A percentile compares a stretch with the other conserved stretches of the same genome.
Conservation (phyloP, 1,140 invertebrate genomes). For the Gyrodactylus salaris region DNA sequence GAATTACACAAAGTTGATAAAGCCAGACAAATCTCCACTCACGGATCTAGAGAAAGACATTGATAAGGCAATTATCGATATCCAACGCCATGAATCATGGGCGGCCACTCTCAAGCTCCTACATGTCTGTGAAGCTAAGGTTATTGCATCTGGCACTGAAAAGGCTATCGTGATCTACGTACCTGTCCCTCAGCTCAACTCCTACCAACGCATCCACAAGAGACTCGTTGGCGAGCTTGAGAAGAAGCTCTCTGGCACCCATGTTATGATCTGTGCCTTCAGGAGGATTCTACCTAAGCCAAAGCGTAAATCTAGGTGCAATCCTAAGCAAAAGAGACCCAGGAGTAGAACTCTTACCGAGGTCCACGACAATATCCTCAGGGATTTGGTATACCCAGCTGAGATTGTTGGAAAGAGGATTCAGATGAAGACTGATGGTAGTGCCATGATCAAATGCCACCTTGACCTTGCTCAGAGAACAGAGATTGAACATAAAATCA, state of each 20-base stretch:
- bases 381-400: conserved; percentile 86
- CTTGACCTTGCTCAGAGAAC: conserved; percentile 91
- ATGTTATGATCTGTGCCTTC: conserved; percentile 85
- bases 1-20: not conserved
- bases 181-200: conserved; percentile 74
- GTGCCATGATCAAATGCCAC: conserved; percentile 81
- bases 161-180: conserved; percentile 73
- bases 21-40: not conserved
- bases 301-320: conserved; percentile 59
- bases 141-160: conserved; percentile 12
- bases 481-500: conserved; percentile 92
- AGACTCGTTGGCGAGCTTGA: conserved; percentile 77
- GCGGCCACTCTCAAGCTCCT: not conserved
- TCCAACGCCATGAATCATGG: not conserved
- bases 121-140: not conserved
- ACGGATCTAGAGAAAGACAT: not conserved
- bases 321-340: conserved; percentile 76
- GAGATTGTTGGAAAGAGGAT: conserved; percentile 92
- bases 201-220: conserved; percentile 86
- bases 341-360: conserved; percentile 66
- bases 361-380: conserved; percentile 77
- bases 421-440: conserved; percentile 67
- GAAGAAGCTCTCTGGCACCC: conserved; percentile 95
- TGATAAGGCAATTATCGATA: not conserved
- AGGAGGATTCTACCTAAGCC: conserved; percentile 88